Evolutionary conservation across 2,113 vertebrate species (phyloP), one percentile per base, ranked within the genome.

Genomic region (Vidua macroura): DNA sequence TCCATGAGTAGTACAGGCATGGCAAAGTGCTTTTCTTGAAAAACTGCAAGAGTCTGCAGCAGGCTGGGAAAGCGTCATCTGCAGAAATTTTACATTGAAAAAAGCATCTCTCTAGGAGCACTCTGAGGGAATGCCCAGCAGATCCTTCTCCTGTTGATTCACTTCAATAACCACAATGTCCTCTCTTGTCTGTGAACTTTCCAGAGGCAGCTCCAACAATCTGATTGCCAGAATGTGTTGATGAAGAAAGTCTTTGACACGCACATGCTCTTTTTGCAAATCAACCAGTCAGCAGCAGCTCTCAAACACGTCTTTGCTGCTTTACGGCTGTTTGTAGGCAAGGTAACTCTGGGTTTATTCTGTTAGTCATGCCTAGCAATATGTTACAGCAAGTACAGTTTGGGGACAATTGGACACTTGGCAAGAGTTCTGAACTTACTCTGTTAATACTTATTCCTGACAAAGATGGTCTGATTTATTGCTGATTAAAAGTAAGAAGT

Each of bases 191-290:
- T 83, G 77, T 91, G 92, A 73, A 86, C 69, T 74, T 96, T 96
- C 77, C 97, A 99, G 99, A 99, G 98, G 94, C 99, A 99, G 88
- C 97, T 99, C 59, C 98, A 98, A 85, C 98, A 98, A 88, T 99
- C 99, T 35, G 99, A 99, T 33, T 99, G 99, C 51, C 99, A 99
- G 94, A 99, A 99, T 83, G 97, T 97, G 24, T 41, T 99, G 97
- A 99, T 99, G 99, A 99, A 99, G 97, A 99, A 99, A 96, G 98
- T 99, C 69, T 99, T 99, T 95, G 99, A 99, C 96, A 99, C 99
- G 8, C 99, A 99, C 96, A 98, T 99, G 93, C 99, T 99, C 88
- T 99, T 99, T 97, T 98, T 99, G 96, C 99, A 99, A 98, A 99
- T 99, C 97, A 99, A 99, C 97, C 99, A 99, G 94, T 99, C 99